These are phyloP conservation scores for Charina bottae DNA, from an alignment of 2,113 vertebrate genomes.

Conservation along the genomic window DNA sequence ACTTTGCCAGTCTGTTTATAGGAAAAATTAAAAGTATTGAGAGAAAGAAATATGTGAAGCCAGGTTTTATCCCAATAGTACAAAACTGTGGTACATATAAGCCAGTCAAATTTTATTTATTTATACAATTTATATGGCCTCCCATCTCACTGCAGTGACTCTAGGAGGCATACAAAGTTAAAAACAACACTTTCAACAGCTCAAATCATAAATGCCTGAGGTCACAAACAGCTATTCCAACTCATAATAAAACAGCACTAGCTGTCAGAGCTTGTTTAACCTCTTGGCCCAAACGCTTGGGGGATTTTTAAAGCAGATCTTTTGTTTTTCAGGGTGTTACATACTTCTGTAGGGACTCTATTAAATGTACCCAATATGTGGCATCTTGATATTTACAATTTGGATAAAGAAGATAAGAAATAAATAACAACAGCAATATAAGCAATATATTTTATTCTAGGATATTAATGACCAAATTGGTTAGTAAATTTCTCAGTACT, in stretches of 20 bases:
- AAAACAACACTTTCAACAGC: background rate
- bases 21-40: background rate
- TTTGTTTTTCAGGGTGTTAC: background rate
- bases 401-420: background rate
- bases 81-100: background rate
- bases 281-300: background rate
- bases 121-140: background rate
- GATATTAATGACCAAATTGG: background rate
- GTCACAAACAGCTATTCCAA: background rate
- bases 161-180: background rate
- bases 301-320: background rate
- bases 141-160: background rate
- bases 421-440: background rate
- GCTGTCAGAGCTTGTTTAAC: background rate
- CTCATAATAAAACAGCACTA: background rate
- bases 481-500: background rate
- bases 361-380: background rate
- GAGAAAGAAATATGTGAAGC: background rate
- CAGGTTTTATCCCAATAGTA: background rate
- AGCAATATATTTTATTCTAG: background rate
- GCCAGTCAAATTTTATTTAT: background rate
- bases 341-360: background rate
- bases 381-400: background rate
- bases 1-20: background rate
- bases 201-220: background rate